Evolutionary conservation across 2,888 invertebrate genomes (phyloP).

Genomic region (Baronia brevicornis): DNA sequence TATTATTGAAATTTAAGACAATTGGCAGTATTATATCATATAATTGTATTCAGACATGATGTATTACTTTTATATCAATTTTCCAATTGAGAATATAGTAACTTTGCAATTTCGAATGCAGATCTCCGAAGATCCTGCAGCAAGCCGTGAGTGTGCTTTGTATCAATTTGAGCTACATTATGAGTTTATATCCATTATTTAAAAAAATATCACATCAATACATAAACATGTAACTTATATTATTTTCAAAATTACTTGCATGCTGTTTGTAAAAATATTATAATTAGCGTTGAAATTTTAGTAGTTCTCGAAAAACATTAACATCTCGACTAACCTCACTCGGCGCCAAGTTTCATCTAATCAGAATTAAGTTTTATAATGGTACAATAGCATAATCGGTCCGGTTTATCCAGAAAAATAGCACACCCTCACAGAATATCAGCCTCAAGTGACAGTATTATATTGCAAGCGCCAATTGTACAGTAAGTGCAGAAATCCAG

Average conservation of each 20-base stretch:
- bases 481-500: too few species aligned
- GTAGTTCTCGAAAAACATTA: slow-evolving; percentile 9
- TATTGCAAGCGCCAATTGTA: too few species aligned
- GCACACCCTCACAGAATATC: too few species aligned
- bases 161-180: slow-evolving; percentile 17
- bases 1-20: too few species aligned
- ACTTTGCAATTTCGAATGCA: slow-evolving; percentile 10
- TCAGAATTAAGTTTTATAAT: too few species aligned
- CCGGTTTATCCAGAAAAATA: too few species aligned
- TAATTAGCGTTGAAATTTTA: slow-evolving; percentile 6
- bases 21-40: too few species aligned
- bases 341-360: slow-evolving; percentile 12
- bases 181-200: slow-evolving; percentile 14
- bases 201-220: slow-evolving; percentile 12
- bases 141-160: slow-evolving; percentile 24
- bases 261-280: slow-evolving; percentile 17
- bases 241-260: slow-evolving; percentile 9
- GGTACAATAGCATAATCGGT: too few species aligned
- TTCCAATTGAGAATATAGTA: too few species aligned
- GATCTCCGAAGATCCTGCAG: slow-evolving; percentile 15
- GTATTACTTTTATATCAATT: too few species aligned
- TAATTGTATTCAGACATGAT: too few species aligned
- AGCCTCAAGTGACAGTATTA: too few species aligned
- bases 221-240: neutral
- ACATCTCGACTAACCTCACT: slow-evolving; percentile 11